These are phyloP conservation scores for Rapana venosa DNA, from an alignment of 2,888 invertebrate genomes.

Conservation along the genomic window DNA sequence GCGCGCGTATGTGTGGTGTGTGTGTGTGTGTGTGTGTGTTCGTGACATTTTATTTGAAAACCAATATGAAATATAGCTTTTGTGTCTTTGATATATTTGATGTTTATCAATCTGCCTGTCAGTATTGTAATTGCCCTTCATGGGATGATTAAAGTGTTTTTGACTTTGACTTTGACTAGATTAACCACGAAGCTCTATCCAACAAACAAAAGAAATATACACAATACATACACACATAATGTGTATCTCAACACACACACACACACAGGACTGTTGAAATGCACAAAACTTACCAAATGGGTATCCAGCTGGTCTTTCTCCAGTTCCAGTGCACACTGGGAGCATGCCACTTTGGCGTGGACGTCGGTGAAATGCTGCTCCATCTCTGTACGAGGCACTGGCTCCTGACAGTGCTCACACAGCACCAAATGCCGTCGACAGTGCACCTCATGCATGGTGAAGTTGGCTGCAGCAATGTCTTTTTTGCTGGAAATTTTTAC, in stretches of 20 bases:
- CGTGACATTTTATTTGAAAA: too few species aligned
- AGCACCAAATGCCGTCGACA: constrained; percentile 85
- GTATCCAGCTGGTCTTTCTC: constrained; percentile 74
- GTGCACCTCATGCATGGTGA: constrained; percentile 85
- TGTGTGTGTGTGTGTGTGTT: too few species aligned
- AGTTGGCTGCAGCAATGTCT: constrained; percentile 85
- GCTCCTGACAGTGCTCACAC: constrained; percentile 85
- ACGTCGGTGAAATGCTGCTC: constrained; percentile 81
- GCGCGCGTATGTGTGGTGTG: too few species aligned
- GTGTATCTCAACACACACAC: background rate
- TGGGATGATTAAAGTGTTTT: too few species aligned
- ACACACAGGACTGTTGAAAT: too few species aligned
- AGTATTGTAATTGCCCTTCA: too few species aligned
- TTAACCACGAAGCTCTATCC: too few species aligned
- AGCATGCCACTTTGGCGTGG: constrained; percentile 80
- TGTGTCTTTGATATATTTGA: too few species aligned
- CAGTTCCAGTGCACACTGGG: constrained; percentile 75
- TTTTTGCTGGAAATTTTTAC: constrained; percentile 82
- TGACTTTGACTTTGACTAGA: too few species aligned
- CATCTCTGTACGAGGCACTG: constrained; percentile 82
- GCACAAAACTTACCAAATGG: constrained; percentile 72
- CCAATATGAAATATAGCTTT: too few species aligned
- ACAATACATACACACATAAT: constrained; percentile 2
- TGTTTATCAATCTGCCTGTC: too few species aligned
- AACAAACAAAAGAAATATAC: constrained; percentile 7